Percentiles rank a stretch among this genome's conserved stretches.
Conservation (phyloP, 2,797 vertebrate genomes). For the Anguilla pacifica region DNA sequence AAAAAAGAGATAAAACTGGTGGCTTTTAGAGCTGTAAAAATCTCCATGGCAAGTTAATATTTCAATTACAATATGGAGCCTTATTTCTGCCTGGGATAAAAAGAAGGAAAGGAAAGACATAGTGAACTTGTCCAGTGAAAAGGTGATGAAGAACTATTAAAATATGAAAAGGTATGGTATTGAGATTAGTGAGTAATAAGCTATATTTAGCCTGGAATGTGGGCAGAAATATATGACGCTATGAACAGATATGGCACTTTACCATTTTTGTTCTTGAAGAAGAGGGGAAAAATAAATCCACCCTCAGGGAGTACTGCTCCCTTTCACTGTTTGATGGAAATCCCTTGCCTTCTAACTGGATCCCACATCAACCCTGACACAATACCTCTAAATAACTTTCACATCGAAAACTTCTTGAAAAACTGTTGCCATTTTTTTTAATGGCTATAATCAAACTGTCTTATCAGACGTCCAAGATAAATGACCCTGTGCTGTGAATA, state of each 20-base stretch:
- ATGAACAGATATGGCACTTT: not conserved
- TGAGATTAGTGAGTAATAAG: not conserved
- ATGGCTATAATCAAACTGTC: conserved; percentile 42
- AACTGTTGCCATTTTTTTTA: conserved; percentile 12
- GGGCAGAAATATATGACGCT: not conserved
- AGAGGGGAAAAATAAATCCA: not conserved
- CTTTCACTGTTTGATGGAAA: not conserved
- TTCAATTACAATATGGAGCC: not conserved
- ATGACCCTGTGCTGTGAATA: conserved; percentile 51
- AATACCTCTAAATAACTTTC: conserved; percentile 45
- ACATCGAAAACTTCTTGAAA: conserved; percentile 31
- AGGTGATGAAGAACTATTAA: not conserved
- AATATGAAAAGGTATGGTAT: not conserved
- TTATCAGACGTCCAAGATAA: conserved; percentile 59
- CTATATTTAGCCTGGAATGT: not conserved
- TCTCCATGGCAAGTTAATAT: not conserved
- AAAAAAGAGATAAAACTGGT: too few species aligned
- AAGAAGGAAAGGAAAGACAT: not conserved
- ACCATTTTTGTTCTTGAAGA: not conserved
- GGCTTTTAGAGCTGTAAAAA: too few species aligned
- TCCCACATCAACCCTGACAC: conserved; percentile 17
- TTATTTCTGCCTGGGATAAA: not conserved
- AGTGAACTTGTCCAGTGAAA: not conserved
- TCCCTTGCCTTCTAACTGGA: not conserved
- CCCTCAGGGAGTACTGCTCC: not conserved